Conservation (phyloP, 1,140 invertebrate genomes). For the Caenorhabditis briggsae region DNA sequence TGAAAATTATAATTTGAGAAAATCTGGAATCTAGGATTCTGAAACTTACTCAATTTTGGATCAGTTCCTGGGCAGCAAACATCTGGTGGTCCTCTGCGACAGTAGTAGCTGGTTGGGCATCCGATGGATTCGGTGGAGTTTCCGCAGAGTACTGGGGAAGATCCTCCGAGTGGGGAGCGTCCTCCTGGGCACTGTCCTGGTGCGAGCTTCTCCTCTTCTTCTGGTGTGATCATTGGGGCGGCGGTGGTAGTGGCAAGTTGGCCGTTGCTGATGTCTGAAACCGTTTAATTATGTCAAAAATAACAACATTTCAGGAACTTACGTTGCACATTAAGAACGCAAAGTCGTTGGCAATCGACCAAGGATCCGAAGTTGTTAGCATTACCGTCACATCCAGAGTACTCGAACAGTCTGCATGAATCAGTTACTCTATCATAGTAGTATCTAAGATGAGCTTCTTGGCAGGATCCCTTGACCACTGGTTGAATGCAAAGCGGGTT, state of each 20-base stretch:
- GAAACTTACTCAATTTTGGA: slow-evolving; percentile 39
- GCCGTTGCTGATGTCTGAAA: slow-evolving; percentile 63
- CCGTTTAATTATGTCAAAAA: background rate
- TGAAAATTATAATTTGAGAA: background rate
- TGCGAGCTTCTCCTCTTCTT: slow-evolving; percentile 64
- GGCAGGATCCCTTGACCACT: slow-evolving; percentile 70
- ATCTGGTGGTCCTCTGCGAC: slow-evolving; percentile 74
- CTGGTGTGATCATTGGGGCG: slow-evolving; percentile 34
- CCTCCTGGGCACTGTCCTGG: slow-evolving; percentile 73
- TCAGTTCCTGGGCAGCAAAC: slow-evolving; percentile 73
- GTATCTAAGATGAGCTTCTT: slow-evolving; percentile 70
- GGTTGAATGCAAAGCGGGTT: slow-evolving; percentile 71
- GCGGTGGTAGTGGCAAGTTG: slow-evolving; percentile 69
- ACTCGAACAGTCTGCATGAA: slow-evolving; percentile 75
- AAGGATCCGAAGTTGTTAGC: slow-evolving; percentile 80
- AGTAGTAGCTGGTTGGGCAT: slow-evolving; percentile 74
- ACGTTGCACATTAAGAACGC: slow-evolving; percentile 78
- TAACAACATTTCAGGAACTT: background rate
- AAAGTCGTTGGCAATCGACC: slow-evolving; percentile 85
- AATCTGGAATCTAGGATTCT: background rate
- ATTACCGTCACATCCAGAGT: slow-evolving; percentile 76
- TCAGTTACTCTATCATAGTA: slow-evolving; percentile 75
- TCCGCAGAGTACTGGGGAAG: slow-evolving; percentile 75
- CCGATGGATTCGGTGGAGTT: slow-evolving; percentile 77
- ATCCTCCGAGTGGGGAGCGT: slow-evolving; percentile 72